phyloP scores from a whole-genome alignment of 2,797 vertebrate species.

The Oreochromis grahami region DNA sequence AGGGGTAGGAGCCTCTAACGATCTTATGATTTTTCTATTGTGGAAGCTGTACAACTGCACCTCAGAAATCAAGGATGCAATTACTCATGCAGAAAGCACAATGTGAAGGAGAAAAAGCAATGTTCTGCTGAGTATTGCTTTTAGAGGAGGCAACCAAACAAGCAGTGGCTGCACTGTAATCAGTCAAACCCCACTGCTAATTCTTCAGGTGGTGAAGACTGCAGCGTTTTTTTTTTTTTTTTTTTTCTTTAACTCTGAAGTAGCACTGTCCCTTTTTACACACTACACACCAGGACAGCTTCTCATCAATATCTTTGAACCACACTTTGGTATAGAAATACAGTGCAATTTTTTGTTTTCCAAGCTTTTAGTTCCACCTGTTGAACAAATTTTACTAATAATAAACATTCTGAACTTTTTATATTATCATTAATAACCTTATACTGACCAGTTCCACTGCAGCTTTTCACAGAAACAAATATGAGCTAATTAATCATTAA shows the following conservation, averaged over 20 bases:
- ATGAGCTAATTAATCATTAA: constrained; percentile 74
- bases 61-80: constrained; percentile 95
- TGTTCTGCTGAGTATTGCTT: constrained; percentile 95
- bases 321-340: background rate
- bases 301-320: background rate
- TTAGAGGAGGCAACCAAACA: constrained; percentile 85
- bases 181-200: constrained; percentile 90
- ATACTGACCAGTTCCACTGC: background rate
- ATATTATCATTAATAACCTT: background rate
- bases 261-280: background rate
- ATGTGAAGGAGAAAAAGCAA: constrained; percentile 86
- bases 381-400: constrained; percentile 12
- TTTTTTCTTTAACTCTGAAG: constrained; percentile 44
- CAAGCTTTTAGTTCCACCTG: constrained; percentile 15
- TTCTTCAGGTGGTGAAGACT: constrained; percentile 91
- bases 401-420: background rate
- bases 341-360: background rate
- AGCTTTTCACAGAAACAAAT: constrained; percentile 31
- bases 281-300: background rate
- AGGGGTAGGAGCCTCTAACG: constrained; percentile 82
- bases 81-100: constrained; percentile 95
- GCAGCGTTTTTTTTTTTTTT: constrained; percentile 41
- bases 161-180: constrained; percentile 86
- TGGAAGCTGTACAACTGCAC: constrained; percentile 87
- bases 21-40: constrained; percentile 82